Conservation (phyloP, 2,888 invertebrate species). For the Scaptodrosophila latifasciaeformis region DNA sequence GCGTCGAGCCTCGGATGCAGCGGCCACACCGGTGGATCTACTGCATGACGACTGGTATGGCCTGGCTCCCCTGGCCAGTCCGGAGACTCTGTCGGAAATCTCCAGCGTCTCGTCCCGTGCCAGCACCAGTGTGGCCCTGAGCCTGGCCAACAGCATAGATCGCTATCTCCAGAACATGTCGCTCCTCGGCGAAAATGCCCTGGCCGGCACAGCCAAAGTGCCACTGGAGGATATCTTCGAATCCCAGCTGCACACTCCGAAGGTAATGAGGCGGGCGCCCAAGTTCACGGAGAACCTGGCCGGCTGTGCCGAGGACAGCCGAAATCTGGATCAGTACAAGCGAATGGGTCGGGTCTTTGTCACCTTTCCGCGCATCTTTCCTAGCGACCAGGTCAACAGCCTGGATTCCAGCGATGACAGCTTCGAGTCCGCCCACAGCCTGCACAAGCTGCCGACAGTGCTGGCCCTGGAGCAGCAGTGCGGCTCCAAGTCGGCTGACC, state of each 20-base stretch:
- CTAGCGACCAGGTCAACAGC: constrained; percentile 66
- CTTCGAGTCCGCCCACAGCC: constrained; percentile 68
- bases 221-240: constrained; percentile 73
- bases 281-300: constrained; percentile 81
- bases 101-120: constrained; percentile 85
- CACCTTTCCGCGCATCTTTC: constrained; percentile 72
- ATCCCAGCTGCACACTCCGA: constrained; percentile 77
- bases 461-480: constrained; percentile 33
- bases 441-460: constrained; percentile 47
- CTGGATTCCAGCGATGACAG: constrained; percentile 76
- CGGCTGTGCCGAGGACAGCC: constrained; percentile 81
- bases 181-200: constrained; percentile 32
- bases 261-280: constrained; percentile 80
- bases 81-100: constrained; percentile 88
- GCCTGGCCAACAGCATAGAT: constrained; percentile 73
- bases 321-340: constrained; percentile 78
- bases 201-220: constrained; percentile 49
- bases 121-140: constrained; percentile 78
- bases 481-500: constrained; percentile 78
- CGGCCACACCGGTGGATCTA: constrained; percentile 75
- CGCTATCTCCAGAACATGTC: constrained; percentile 70
- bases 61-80: constrained; percentile 86
- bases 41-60: constrained; percentile 82
- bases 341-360: constrained; percentile 76
- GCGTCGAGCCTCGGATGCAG: constrained; percentile 69